Base-by-base conservation (phyloP, 2,113 vertebrate genomes). In the Tinamus guttatus region DNA sequence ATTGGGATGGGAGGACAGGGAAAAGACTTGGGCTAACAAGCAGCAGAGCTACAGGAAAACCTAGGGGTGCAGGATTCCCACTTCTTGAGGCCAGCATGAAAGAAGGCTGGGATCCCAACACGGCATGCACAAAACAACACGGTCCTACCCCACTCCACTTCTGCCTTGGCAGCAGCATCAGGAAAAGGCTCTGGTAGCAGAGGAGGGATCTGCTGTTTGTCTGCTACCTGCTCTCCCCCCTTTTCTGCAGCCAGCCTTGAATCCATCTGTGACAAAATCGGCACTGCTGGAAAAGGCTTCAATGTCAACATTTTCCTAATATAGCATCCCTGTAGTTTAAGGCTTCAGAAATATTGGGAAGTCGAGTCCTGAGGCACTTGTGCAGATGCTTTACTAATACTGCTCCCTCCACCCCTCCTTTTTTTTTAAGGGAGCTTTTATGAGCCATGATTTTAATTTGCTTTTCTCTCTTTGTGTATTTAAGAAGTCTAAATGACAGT, bases 401-500 rank as follows among this genome's bases (percentile, higher is more conserved):
- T 7, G 32, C 52, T 71, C 79, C 67, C 16, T 92, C 54, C 67
- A 56, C 30, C 30, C 9, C 25, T 8, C 54, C 13, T 54, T 86
- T 52, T 58, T 52, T 58, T 18, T 14, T 64, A 67, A n/a, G 30
- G n/a, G 3, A 67, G 28, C 1, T 88, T 91, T 94, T 85, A 71
- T 88, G 36, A 88, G 22, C 30, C 16, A 36, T 63, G 4, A 68
- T 88, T 94, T 85, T 84, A 83, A 64, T 92, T 77, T 92, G 28
- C 43, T 81, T 89, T 70, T 62, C 89, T 87, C 88, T 92, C 77
- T 87, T 90, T 87, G 43, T 77, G 59, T 88, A 86, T 96, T 97
- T 96, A 87, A 89, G 91, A 96, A 95, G 69, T 71, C 62, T 88
- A 81, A 96, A 87, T 88, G 93, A 79, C 94, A 96, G 56, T 93